Base-by-base conservation (phyloP, 2,797 vertebrate genomes). In the Neostethus bicornis region DNA sequence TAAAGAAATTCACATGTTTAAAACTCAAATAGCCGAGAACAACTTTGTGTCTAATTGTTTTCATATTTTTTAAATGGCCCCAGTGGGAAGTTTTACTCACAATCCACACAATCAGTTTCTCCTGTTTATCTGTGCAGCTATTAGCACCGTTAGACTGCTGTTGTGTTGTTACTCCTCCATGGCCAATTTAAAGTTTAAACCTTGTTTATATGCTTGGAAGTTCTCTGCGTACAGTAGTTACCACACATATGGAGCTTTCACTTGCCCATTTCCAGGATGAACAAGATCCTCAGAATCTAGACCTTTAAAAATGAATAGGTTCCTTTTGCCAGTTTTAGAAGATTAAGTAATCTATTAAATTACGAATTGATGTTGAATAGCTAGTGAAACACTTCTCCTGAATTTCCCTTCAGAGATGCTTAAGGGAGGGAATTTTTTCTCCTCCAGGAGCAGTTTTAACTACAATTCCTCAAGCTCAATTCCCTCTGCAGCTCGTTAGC, bases 401-500 rank as follows among this genome's bases (percentile, higher is more conserved):
- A 61, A 39, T 73, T 77, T 74, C 31, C 58, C 63, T 48, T 61
- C 44, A 34, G 61, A 71, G 75, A 76, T 56, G 61, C 69, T 32
- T 47, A 65, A 37, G 31, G 38, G 51, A 14, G 62, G 39, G 64
- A 50, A 19, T 60, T 71, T 53, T 38, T 13, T 20, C 56, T 80
- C 81, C 76, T 76, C 16, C 42, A 66, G 80, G 83, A 84, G 63
- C 79, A 55, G 31, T 84, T 84, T 60, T 31, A 64, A 59, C 53
- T 63, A 52, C 58, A 51, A 61, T 58, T 79, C 73, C 67, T 81
- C 31, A 5, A 55, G 41, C 69, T 55, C 23, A 80, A 83, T 77
- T 86, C 83, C 85, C 85, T 29, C 42, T 55, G 70, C 80, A 73
- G 80, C 85, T 89, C 57, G 84, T 89, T 85, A 86, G 81, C 49